phyloP scores from a whole-genome alignment of 2,888 invertebrate genomes.

The Pteria penguin region DNA sequence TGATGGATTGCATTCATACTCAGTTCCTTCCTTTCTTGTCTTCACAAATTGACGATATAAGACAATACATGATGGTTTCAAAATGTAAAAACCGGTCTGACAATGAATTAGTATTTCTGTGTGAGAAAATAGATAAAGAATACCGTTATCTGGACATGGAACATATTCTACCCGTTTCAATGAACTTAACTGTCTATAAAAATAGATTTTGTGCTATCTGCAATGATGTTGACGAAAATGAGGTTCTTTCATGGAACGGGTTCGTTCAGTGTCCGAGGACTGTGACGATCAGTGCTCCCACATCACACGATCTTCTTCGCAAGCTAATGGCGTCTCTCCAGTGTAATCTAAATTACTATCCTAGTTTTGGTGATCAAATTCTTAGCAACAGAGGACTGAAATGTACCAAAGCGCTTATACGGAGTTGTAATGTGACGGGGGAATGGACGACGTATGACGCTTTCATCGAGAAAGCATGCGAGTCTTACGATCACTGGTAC shows the following conservation, averaged over 20 bases:
- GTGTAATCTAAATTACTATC: neutral
- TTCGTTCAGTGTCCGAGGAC: neutral
- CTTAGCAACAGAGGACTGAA: neutral
- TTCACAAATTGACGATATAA: neutral
- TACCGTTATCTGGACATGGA: neutral
- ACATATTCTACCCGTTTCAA: neutral
- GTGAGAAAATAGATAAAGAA: neutral
- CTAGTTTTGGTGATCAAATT: neutral
- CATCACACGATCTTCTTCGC: neutral
- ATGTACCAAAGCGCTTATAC: neutral
- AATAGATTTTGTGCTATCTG: conserved; percentile 27
- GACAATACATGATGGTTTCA: neutral
- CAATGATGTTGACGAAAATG: neutral
- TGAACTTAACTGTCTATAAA: neutral
- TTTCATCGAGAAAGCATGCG: conserved; percentile 38
- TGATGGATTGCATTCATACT: neutral
- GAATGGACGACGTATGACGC: conserved; percentile 32
- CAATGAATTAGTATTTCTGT: neutral
- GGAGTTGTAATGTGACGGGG: conserved; percentile 44
- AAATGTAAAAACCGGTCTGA: neutral
- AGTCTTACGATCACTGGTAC: conserved; percentile 27
- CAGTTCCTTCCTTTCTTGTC: conserved; percentile 7
- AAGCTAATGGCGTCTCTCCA: neutral
- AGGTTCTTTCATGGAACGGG: neutral
- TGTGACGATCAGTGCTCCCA: neutral